phyloP scores from a whole-genome alignment of 2,888 invertebrate genomes.

The Osmoderma eremita region DNA sequence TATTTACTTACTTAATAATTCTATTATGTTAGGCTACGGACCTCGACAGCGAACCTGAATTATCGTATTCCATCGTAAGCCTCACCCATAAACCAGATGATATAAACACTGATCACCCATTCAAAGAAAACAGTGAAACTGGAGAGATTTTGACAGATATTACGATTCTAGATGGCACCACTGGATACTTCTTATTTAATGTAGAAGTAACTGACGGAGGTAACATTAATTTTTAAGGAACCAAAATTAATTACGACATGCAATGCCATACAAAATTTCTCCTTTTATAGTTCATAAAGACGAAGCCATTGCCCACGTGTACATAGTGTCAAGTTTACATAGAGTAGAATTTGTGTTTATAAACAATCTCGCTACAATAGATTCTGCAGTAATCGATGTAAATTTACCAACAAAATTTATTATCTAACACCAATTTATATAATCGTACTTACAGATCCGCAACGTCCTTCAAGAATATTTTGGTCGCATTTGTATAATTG shows the following conservation, averaged over 20 bases:
- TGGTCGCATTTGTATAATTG: constrained; percentile 69
- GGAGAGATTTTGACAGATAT: constrained; percentile 49
- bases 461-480: constrained; percentile 65
- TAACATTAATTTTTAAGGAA: constrained; percentile 49
- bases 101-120: constrained; percentile 59
- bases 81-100: constrained; percentile 51
- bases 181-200: constrained; percentile 71
- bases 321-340: constrained; percentile 69
- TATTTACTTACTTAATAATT: no score
- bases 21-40: constrained; percentile 67
- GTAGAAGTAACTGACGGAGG: constrained; percentile 68
- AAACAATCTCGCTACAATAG: constrained; percentile 60
- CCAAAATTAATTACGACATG: no score
- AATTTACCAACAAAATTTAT: background rate
- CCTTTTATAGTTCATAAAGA: constrained; percentile 54
- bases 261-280: background rate
- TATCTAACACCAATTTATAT: no score
- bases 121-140: background rate
- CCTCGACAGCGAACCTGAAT: constrained; percentile 53
- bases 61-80: constrained; percentile 50
- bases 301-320: constrained; percentile 67
- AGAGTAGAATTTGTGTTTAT: constrained; percentile 69
- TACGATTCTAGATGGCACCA: constrained; percentile 67
- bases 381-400: no score
- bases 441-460: constrained; percentile 62